Base-by-base conservation (phyloP, 2,797 vertebrate species). In the Tiaroga cobitis region DNA sequence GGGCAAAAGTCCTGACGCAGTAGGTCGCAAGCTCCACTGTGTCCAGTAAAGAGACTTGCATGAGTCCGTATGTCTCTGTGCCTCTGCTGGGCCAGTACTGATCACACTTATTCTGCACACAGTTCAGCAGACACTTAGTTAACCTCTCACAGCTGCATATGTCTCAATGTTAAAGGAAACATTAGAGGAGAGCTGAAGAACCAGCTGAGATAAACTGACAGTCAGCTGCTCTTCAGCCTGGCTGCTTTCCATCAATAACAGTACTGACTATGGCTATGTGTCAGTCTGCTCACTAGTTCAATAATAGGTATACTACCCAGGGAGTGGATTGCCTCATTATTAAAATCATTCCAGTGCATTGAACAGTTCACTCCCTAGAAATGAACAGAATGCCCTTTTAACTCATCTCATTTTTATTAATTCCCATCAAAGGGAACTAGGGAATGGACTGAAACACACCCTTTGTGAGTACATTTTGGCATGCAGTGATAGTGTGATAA, bases 61-160 rank as follows among this genome's bases (percentile, higher is more conserved):
- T 97, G 85, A 99, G 93, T 75, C 98, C 98, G 0, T 99, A 98
- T 5, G 98, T 99, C 93, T 99, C 98, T 34, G 98, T 97, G 84
- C 98, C 98, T 91, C 98, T 95, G 78, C 96, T 98, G 24, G 98
- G 98, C 98, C 98, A 99, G 89, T 99, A 99, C 76, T 99, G 98
- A 95, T 99, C 98, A 87, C 98, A 99, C 89, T 99, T 99, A 88
- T 99, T 97, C 98, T 99, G 91, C 72, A 86, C 86, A 86, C 73
- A 88, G 63, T n/a, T 56, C 49, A 74, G 1, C 26, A 84, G 43
- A 82, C 49, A 69, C 74, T 72, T 49, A 85, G 63, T 72, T 69
- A 84, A 83, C 34, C 39, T 49, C 63, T 37, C 54, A 72, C 41
- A 4, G 26, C 43, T 73, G 24, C 32, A 72, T 61, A 73, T 9